Evolutionary conservation across 2,888 invertebrate species (phyloP), one percentile per base, ranked within the genome.

Genomic region (Dysmachus trigonus): DNA sequence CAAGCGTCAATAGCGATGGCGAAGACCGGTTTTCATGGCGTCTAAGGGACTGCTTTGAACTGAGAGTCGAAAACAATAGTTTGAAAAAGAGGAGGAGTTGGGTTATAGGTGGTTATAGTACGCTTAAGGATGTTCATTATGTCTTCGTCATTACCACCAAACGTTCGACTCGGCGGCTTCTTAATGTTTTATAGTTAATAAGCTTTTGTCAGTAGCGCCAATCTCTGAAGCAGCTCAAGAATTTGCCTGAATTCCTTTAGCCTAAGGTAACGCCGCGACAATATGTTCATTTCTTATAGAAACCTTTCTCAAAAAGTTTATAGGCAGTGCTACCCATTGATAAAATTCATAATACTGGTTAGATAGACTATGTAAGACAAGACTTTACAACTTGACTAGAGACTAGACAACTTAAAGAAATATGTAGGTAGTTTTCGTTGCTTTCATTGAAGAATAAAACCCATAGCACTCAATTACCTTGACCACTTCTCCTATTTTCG

Each of bases 41-140:
- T 77, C 15, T 15, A 51, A 47, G 47, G 30, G 77, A 41, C 47
- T 6, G 13, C 27, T 27, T 6, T 27, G 47, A 27, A 77, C 47
- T 47, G 77, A 77, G 47, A 77, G 47, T 77, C 47, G 38, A 77
- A 77, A 30, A 77, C 41, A 77, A 77, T 41, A 47, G 47, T 27
- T 77, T 41, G 30, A 27, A 77, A 77, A 31, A 47, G 41, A 31
- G 8, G 18, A 22, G 33, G 33, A 6, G 33, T 2, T 2, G 1
- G n/a, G n/a, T n/a, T n/a, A n/a, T n/a, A n/a, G n/a, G 18, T 18
- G 10, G 62, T 10, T 22, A 27, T 62, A 62, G 62, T 27, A 22
- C 22, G 7, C 10, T 62, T 62, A 62, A 62, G 22, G 62, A 62
- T 22, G 62, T 62, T 62, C 27, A 62, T 62, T 62, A 27, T 62